Evolutionary conservation across 2,888 invertebrate genomes (phyloP), one percentile per base, ranked within the genome.

Genomic region (Empis stercorea): DNA sequence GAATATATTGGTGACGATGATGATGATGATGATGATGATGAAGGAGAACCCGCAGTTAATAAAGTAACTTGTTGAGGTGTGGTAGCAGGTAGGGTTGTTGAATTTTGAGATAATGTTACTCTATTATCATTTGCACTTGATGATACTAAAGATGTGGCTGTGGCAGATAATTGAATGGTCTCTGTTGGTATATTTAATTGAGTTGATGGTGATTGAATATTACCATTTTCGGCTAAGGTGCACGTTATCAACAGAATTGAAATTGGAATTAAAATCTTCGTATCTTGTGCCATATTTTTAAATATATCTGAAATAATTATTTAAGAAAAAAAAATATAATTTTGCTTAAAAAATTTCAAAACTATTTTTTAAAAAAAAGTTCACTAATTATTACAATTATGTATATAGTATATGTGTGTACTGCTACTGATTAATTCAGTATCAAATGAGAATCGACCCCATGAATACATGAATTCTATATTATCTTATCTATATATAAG

Each of bases 221-320:
- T 53, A 48, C 54, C 53, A 51, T 48, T 53, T 42, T 54, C 54
- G 40, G 54, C 54, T 45, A 52, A 47, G 38, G 49, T 48, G 48
- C 51, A 49, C 38, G 53, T 53, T 47, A 54, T 48, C 44, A 53
- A 53, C 42, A 54, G 48, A 47, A 50, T 51, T 50, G 48, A 49
- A 46, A 51, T 47, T 49, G 51, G 53, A 47, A 43, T 46, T 45
- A 46, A 42, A 48, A 54, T 54, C 51, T 54, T 52, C 40, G 51
- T 54, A 48, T 53, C 51, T 45, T 54, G 54, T 50, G 54, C 54
- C 54, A 54, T 54, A 51, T 51, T 41, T n/a, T n/a, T n/a, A n/a
- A n/a, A n/a, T n/a, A n/a, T n/a, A n/a, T n/a, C n/a, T n/a, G n/a
- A n/a, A n/a, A n/a, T n/a, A n/a, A n/a, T n/a, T n/a, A n/a, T n/a